A percentile compares a stretch with the other conserved stretches of the same genome.
phyloP scores from a whole-genome alignment of 2,113 vertebrate species.

The Synodontis membranacea region DNA sequence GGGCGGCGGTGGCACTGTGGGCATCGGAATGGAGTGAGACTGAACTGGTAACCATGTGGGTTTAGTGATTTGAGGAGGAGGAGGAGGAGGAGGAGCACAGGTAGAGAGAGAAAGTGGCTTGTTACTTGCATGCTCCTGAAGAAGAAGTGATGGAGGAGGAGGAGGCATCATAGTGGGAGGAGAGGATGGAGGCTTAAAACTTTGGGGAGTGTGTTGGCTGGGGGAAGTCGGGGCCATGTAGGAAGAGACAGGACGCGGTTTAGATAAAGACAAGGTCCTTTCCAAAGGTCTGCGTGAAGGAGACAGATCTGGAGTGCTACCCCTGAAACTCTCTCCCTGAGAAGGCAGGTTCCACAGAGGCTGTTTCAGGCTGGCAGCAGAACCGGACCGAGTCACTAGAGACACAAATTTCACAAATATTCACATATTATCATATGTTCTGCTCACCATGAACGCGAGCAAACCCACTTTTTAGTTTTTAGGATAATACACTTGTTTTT shows the following conservation, averaged over 20 bases:
- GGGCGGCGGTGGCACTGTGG: slow-evolving; percentile 62
- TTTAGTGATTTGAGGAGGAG: slow-evolving; percentile 67
- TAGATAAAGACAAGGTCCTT: slow-evolving; percentile 47
- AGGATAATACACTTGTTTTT: too few species aligned
- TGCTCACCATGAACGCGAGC: neutral
- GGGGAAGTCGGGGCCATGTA: slow-evolving; percentile 66
- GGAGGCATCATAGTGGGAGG: slow-evolving; percentile 45
- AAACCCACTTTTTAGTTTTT: too few species aligned
- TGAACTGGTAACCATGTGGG: slow-evolving; percentile 73
- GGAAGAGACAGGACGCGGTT: slow-evolving; percentile 56
- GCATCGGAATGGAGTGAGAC: slow-evolving; percentile 56
- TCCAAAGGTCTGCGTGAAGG: slow-evolving; percentile 59
- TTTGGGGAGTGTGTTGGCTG: slow-evolving; percentile 54
- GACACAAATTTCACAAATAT: neutral
- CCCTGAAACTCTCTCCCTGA: slow-evolving; percentile 56
- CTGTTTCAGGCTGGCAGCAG: slow-evolving; percentile 68
- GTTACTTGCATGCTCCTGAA: slow-evolving; percentile 68
- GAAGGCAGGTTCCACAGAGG: slow-evolving; percentile 69
- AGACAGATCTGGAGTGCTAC: slow-evolving; percentile 51
- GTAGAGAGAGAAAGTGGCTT: slow-evolving; percentile 61
- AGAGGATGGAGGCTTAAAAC: slow-evolving; percentile 43
- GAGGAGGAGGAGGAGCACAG: slow-evolving; percentile 59
- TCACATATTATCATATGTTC: neutral
- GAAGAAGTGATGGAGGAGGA: slow-evolving; percentile 60
- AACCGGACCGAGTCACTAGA: slow-evolving; percentile 71